These are phyloP conservation scores for Choloepus didactylus DNA, from an alignment of 2,797 vertebrate genomes.

Conservation along the genomic window DNA sequence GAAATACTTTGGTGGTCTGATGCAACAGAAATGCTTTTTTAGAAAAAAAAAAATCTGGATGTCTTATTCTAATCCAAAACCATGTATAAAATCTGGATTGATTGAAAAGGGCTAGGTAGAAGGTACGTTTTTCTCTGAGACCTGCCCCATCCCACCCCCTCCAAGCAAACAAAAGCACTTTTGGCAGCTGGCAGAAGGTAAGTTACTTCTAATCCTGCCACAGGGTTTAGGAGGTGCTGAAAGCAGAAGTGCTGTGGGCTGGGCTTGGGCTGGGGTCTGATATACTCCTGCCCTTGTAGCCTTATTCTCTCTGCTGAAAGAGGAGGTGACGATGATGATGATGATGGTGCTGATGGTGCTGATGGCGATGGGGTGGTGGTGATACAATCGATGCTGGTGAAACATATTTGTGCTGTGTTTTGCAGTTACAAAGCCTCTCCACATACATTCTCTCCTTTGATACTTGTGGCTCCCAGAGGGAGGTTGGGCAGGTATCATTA, in stretches of 20 bases:
- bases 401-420: not conserved
- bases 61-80: constrained; percentile 82
- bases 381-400: not conserved
- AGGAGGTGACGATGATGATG: not conserved
- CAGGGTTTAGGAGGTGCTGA: constrained; percentile 79
- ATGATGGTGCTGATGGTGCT: not conserved
- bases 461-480: not conserved
- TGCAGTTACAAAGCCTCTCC: not conserved
- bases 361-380: not conserved
- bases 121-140: constrained; percentile 71
- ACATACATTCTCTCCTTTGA: not conserved
- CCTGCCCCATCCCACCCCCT: constrained; percentile 54
- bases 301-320: constrained; percentile 50
- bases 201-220: constrained; percentile 72
- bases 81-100: constrained; percentile 73
- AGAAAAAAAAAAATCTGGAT: constrained; percentile 69
- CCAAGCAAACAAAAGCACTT: constrained; percentile 76
- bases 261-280: constrained; percentile 56
- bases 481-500: not conserved
- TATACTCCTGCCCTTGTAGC: constrained; percentile 66
- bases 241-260: constrained; percentile 75
- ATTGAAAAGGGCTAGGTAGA: constrained; percentile 77
- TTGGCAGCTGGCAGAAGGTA: constrained; percentile 77
- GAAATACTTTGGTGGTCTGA: constrained; percentile 89
- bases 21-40: constrained; percentile 83